phyloP scores from a whole-genome alignment of 2,797 vertebrate genomes.

The Sandelia bainsii region DNA sequence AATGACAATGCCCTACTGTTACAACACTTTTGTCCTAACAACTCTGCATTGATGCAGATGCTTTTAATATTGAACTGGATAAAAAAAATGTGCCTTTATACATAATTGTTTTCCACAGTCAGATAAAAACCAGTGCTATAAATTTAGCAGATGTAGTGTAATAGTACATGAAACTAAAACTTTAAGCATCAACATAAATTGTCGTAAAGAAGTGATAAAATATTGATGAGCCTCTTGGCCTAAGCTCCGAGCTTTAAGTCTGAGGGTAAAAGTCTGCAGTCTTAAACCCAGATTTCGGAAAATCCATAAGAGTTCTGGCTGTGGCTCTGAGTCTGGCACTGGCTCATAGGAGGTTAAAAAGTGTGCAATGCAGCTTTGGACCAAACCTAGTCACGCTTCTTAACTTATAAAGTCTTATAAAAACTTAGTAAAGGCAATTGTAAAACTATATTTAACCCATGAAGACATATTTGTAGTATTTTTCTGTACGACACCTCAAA shows the following conservation, averaged over 20 bases:
- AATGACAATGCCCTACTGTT: constrained; percentile 1
- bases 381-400: constrained; percentile 16
- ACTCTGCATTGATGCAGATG: not conserved
- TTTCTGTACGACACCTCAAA: not conserved
- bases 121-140: constrained; percentile 26
- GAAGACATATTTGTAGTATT: not conserved
- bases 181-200: constrained; percentile 7
- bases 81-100: not conserved
- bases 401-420: constrained; percentile 14
- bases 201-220: constrained; percentile 23
- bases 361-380: constrained; percentile 21
- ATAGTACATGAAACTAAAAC: not conserved
- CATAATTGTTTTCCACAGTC: not conserved
- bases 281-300: constrained; percentile 32
- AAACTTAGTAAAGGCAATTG: not conserved
- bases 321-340: constrained; percentile 26
- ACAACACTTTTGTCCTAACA: constrained; percentile 5
- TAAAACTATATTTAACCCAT: constrained; percentile 10
- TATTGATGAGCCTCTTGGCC: constrained; percentile 16
- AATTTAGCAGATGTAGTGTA: constrained; percentile 1
- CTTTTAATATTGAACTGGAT: not conserved
- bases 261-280: constrained; percentile 1
- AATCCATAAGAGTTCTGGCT: constrained; percentile 26
- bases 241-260: not conserved
- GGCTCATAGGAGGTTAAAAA: constrained; percentile 34